These are phyloP conservation scores for Triplophysa yarkandensis DNA, from an alignment of 2,797 vertebrate genomes.

Conservation along the genomic window DNA sequence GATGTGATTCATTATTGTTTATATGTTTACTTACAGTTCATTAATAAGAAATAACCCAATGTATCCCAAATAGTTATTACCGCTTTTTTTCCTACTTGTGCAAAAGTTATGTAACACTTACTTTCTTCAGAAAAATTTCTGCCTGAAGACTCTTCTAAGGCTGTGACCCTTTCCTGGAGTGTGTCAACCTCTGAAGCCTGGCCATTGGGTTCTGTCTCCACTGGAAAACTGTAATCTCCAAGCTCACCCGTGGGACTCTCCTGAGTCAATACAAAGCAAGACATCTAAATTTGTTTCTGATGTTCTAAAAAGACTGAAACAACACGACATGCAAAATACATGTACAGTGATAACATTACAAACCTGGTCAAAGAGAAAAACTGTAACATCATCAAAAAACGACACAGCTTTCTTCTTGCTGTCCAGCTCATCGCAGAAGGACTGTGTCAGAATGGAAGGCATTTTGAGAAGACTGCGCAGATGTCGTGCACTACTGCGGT, in stretches of 20 bases:
- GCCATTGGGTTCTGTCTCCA: conserved; percentile 65
- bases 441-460: conserved; percentile 81
- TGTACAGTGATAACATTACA: background rate
- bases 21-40: too few relatives aligned
- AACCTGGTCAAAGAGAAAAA: conserved; percentile 99
- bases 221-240: conserved; percentile 80
- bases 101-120: conserved; percentile 64
- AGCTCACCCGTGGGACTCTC: conserved; percentile 93
- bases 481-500: conserved; percentile 82
- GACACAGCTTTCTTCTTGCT: conserved; percentile 96
- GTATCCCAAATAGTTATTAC: too few relatives aligned
- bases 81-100: too few relatives aligned
- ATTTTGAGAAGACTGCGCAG: conserved; percentile 94
- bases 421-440: conserved; percentile 87
- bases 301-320: background rate
- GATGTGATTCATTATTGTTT: too few relatives aligned
- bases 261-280: conserved; percentile 63
- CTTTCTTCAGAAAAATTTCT: conserved; percentile 72
- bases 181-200: conserved; percentile 59
- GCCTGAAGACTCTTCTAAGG: conserved; percentile 65
- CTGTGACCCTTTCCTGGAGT: conserved; percentile 52
- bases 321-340: background rate
- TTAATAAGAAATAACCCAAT: too few relatives aligned
- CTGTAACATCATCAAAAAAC: conserved; percentile 95
- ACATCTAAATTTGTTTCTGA: background rate